Conservation (phyloP, 2,113 vertebrate genomes). For the Pedionomus torquatus region DNA sequence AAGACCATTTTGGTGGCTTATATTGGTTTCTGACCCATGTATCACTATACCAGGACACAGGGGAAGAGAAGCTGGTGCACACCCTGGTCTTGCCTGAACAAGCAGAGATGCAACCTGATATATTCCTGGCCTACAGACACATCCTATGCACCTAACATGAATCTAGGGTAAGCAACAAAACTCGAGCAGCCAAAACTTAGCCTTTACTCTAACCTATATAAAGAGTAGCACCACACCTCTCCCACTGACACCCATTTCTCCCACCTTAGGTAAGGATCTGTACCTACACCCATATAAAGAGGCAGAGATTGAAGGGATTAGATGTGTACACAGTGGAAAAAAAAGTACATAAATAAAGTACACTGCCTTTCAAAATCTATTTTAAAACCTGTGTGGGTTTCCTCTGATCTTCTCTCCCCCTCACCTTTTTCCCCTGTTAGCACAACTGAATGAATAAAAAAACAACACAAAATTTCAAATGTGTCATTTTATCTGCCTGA, state of each 20-base stretch:
- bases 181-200: neutral
- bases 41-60: no score
- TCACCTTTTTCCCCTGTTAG: neutral
- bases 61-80: neutral
- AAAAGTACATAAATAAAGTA: neutral
- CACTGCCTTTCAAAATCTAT: conserved; percentile 16
- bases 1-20: neutral
- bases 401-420: conserved; percentile 30
- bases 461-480: neutral
- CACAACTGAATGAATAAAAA: neutral
- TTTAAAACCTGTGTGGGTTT: conserved; percentile 41
- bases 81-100: neutral
- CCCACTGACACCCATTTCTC: neutral
- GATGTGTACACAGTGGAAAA: neutral
- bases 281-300: neutral
- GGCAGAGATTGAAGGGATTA: neutral
- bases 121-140: neutral
- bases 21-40: rapidly evolving
- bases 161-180: neutral
- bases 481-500: conserved; percentile 32
- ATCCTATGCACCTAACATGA: neutral
- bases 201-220: neutral
- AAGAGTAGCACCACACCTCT: neutral
- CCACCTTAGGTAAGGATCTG: neutral
- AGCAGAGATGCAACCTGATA: neutral